Percentiles rank a stretch among this genome's conserved stretches.
Conservation (phyloP, 2,113 vertebrate species). For the Mastomys coucha region DNA sequence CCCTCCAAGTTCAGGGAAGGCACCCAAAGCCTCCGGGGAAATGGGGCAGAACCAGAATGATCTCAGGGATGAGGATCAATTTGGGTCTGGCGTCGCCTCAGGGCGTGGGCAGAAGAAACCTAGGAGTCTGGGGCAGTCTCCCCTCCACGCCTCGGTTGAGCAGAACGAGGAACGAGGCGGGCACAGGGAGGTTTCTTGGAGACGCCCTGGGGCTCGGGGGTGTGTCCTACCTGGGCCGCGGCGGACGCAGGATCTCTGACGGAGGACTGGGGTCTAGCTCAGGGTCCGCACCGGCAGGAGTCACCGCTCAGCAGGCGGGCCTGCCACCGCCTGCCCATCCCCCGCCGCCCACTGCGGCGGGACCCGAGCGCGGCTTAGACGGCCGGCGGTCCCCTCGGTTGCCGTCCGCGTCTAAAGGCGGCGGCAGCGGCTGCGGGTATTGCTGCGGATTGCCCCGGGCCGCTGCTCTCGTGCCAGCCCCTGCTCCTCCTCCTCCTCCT, state of each 20-base stretch:
- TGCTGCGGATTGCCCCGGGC: slow-evolving; percentile 60
- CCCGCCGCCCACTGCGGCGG: slow-evolving; percentile 78
- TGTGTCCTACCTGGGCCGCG: slow-evolving; percentile 82
- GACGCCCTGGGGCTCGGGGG: slow-evolving; percentile 28
- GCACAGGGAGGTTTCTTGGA: not conserved
- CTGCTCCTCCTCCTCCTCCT: slow-evolving; percentile 69
- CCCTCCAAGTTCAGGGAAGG: slow-evolving; percentile 65
- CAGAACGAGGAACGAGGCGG: not conserved
- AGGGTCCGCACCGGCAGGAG: slow-evolving; percentile 5
- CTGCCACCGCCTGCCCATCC: slow-evolving; percentile 79
- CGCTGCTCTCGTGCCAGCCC: slow-evolving; percentile 68
- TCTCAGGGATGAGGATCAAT: slow-evolving; percentile 1
- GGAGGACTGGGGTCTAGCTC: slow-evolving; percentile 45
- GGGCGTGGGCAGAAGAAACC: slow-evolving; percentile 34
- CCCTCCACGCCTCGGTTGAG: not conserved
- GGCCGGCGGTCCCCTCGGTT: slow-evolving; percentile 25
- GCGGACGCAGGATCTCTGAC: slow-evolving; percentile 52
- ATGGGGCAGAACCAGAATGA: not conserved
- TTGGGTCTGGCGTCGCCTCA: not conserved
- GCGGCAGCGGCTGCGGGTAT: slow-evolving; percentile 64
- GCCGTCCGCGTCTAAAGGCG: slow-evolving; percentile 70
- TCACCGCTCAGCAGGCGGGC: slow-evolving; percentile 65
- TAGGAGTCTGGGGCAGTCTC: not conserved
- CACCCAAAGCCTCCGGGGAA: slow-evolving; percentile 22
- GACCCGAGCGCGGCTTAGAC: slow-evolving; percentile 67